Base-by-base conservation (phyloP, 2,797 vertebrate species). In the Pseudocheirus occidentalis region DNA sequence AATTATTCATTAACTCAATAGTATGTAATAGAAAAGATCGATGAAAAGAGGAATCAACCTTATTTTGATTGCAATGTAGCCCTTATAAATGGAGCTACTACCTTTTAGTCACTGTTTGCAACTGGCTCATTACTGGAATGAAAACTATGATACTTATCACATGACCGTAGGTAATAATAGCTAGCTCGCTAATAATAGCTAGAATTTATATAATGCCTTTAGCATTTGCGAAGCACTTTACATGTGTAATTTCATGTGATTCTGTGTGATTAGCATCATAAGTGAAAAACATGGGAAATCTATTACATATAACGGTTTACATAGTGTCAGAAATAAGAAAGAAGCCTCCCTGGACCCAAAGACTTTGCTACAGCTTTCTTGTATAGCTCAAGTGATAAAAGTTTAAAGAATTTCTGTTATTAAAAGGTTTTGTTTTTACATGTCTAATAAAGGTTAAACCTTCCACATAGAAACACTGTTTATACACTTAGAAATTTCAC, bases 1-100 rank as follows among this genome's bases (percentile, higher is more conserved):
- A 99, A 99, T 99, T 98, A 98, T 99, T 99, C 99, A 99, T 99
- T 99, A 99, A 99, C 98, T 99, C 98, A 98, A 99, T 98, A 98
- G 98, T 98, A 98, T 98, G 98, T 98, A 98, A 99, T 98, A 99
- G 99, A 99, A 99, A 98, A 98, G 98, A 98, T 98, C 98, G 99
- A 98, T 99, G 98, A 99, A 98, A 99, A 98, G 99, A 98, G 98
- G 98, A 99, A 98, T 98, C 98, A 98, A 98, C 98, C 98, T 99
- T 98, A 96, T 98, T 98, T 95, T 98, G 98, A 99, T 98, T 98
- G 98, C 98, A 98, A 97, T 96, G 96, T 95, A 95, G 97, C 97
- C 97, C 96, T 98, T 98, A 98, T 97, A 98, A 99, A 98, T 98
- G 97, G 97, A 98, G 97, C 97, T 97, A 94, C 96, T 95, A 98